Percentiles rank a stretch among this genome's conserved stretches.
Conservation (phyloP, 2,888 invertebrate genomes). For the Macrosiphum euphorbiae region DNA sequence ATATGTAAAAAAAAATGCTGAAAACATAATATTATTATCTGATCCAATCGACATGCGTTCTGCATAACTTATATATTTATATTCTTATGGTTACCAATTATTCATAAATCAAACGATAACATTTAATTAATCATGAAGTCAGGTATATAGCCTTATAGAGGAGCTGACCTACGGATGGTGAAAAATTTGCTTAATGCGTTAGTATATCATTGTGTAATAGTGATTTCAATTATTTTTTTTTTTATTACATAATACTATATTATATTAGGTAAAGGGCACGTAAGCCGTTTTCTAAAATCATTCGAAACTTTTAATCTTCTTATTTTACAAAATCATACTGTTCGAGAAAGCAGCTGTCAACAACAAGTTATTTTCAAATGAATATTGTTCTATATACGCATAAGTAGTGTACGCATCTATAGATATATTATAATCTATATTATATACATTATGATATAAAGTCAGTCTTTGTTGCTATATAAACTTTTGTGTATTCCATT, state of each 20-base stretch:
- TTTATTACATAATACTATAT: neutral
- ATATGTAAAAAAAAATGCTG: neutral
- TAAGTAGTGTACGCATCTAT: neutral
- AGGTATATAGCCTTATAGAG: too few species aligned
- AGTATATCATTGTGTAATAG: neutral
- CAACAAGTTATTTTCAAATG: constrained; percentile 25
- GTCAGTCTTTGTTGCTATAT: neutral
- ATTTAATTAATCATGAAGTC: neutral
- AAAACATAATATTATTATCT: neutral
- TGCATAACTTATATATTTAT: neutral
- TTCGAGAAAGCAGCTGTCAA: constrained; percentile 27
- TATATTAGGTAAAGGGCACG: neutral
- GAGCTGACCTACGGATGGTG: neutral
- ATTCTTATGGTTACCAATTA: neutral
- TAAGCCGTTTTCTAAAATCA: neutral
- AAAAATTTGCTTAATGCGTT: neutral
- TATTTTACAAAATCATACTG: neutral
- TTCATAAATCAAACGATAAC: neutral
- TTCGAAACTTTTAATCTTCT: constrained; percentile 31
- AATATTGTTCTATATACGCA: neutral
- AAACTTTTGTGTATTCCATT: neutral
- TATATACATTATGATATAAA: neutral
- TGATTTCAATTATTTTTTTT: neutral
- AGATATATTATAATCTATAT: neutral
- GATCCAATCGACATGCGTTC: neutral